Evolutionary conservation across 2,888 invertebrate species (phyloP).

Genomic region (Onchidella celtica): DNA sequence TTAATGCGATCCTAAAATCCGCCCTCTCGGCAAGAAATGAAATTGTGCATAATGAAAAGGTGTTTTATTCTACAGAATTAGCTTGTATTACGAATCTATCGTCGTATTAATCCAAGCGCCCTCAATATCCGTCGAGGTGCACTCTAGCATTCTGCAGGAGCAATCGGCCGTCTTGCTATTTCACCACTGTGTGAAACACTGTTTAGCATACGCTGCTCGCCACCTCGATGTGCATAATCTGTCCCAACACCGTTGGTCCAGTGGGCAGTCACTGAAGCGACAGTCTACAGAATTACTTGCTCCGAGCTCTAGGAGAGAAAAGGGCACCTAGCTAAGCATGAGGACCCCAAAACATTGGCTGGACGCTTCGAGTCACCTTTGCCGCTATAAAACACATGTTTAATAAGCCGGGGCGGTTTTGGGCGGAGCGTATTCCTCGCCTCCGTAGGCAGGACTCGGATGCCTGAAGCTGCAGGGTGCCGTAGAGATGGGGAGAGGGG

Average conservation of each 20-base stretch:
- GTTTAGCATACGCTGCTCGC: conserved; percentile 35
- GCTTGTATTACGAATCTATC: conserved; percentile 21
- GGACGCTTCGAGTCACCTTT: conserved; percentile 43
- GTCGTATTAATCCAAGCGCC: conserved; percentile 26
- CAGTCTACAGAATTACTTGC: conserved; percentile 44
- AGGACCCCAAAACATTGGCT: conserved; percentile 30
- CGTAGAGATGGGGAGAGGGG: not conserved
- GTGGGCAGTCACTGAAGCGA: conserved; percentile 41
- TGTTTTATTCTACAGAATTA: conserved; percentile 2
- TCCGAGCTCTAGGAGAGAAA: conserved; percentile 34
- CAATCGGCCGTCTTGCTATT: conserved; percentile 40
- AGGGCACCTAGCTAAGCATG: conserved; percentile 37
- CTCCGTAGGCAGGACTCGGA: conserved; percentile 17
- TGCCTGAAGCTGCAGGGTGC: not conserved
- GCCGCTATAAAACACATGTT: conserved; percentile 54
- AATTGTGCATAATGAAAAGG: conserved; percentile 34
- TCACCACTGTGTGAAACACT: conserved; percentile 33
- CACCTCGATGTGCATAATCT: not conserved
- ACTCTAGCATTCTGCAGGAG: conserved; percentile 37
- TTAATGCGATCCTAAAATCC: not conserved
- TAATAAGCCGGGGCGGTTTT: conserved; percentile 46
- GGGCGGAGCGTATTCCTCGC: conserved; percentile 43
- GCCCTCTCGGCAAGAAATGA: conserved; percentile 7
- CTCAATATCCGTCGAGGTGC: conserved; percentile 38
- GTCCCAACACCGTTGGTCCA: conserved; percentile 25